These are phyloP conservation scores for Intellagama lesueurii DNA, from an alignment of 2,797 vertebrate genomes.

Conservation along the genomic window DNA sequence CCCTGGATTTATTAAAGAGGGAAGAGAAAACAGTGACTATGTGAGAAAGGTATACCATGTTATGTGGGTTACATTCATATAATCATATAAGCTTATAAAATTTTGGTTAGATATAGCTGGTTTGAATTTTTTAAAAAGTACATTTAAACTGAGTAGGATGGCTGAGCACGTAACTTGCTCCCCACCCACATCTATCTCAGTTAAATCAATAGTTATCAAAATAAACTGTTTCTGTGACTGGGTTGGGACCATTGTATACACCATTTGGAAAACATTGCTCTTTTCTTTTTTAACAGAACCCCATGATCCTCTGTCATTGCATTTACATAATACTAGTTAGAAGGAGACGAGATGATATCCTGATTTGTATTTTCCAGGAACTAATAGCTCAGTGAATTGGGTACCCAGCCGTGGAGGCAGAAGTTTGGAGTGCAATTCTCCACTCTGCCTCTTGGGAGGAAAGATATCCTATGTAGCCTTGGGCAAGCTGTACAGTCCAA, in stretches of 20 bases:
- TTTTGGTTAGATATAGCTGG: neutral
- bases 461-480: no score
- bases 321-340: neutral
- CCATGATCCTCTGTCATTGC: neutral
- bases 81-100: neutral
- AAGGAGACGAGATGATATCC: neutral
- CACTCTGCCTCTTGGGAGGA: no score
- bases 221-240: neutral
- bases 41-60: neutral
- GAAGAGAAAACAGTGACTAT: constrained; percentile 25
- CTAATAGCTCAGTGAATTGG: no score
- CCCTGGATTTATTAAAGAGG: constrained; percentile 80
- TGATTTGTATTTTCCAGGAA: neutral
- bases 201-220: neutral
- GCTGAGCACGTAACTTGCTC: neutral
- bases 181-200: no score
- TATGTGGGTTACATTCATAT: neutral
- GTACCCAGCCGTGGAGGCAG: no score
- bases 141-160: neutral
- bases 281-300: neutral
- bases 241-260: neutral
- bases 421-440: no score
- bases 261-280: neutral
- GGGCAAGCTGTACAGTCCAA: no score
- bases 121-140: neutral